Evolutionary conservation across 2,113 vertebrate genomes (phyloP).

Genomic region (Mus spicilegus): DNA sequence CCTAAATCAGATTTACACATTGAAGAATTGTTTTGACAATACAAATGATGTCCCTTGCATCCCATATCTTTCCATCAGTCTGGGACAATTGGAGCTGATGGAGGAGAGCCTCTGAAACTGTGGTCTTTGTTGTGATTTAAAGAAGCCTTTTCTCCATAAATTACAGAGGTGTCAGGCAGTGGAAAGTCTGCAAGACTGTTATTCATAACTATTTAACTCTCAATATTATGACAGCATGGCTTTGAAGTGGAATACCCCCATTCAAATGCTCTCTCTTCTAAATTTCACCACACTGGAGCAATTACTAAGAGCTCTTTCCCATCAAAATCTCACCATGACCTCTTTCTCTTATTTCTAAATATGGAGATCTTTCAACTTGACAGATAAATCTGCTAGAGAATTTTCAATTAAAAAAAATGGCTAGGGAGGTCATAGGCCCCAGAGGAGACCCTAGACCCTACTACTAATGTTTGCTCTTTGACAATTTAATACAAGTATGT

Average conservation of each 20-base stretch:
- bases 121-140: constrained; percentile 79
- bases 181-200: constrained; percentile 21
- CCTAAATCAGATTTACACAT: constrained; percentile 72
- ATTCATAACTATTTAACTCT: constrained; percentile 70
- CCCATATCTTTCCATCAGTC: constrained; percentile 67
- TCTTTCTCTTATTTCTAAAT: constrained; percentile 60
- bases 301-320: constrained; percentile 61
- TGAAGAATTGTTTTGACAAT: constrained; percentile 72
- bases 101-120: constrained; percentile 62
- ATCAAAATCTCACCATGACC: constrained; percentile 35
- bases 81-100: constrained; percentile 79
- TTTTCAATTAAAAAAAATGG: neutral
- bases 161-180: constrained; percentile 71
- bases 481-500: neutral
- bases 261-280: constrained; percentile 48
- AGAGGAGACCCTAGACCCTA: neutral
- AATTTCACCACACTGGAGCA: constrained; percentile 52
- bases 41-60: constrained; percentile 69
- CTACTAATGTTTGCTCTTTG: neutral
- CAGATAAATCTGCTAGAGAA: constrained; percentile 40
- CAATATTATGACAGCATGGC: constrained; percentile 69
- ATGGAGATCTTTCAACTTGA: constrained; percentile 51
- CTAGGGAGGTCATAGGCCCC: neutral
- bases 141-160: constrained; percentile 76
- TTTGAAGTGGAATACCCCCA: constrained; percentile 54